A percentile compares a stretch with the other conserved stretches of the same genome.
phyloP scores from a whole-genome alignment of 2,888 invertebrate genomes.

The Hypsopygia costalis region DNA sequence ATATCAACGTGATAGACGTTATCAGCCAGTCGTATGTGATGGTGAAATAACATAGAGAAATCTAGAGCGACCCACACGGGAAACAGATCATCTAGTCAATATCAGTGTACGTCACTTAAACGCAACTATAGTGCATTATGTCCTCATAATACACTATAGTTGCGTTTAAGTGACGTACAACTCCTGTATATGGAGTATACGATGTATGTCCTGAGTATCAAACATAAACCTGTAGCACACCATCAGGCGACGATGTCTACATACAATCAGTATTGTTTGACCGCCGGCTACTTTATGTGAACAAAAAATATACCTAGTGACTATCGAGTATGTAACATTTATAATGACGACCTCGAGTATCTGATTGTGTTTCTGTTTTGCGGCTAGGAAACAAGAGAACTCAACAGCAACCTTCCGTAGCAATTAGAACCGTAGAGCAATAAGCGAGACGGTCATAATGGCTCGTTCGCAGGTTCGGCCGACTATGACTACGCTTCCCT shows the following conservation, averaged over 20 bases:
- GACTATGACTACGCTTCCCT: constrained; percentile 8
- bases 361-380: constrained; percentile 26
- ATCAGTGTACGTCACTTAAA: not conserved
- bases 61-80: too few relatives aligned
- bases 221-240: too few relatives aligned
- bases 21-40: too few relatives aligned
- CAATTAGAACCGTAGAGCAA: constrained; percentile 26
- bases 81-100: too few relatives aligned
- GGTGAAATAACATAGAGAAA: too few relatives aligned
- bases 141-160: not conserved
- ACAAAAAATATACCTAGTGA: too few relatives aligned
- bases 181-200: too few relatives aligned
- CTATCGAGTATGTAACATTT: not conserved
- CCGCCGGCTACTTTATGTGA: too few relatives aligned
- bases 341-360: constrained; percentile 19
- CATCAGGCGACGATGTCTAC: too few relatives aligned
- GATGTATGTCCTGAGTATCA: too few relatives aligned
- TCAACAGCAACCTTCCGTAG: constrained; percentile 24
- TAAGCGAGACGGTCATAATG: not conserved
- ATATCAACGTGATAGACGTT: too few relatives aligned
- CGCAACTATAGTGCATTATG: not conserved
- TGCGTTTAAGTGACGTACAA: constrained; percentile 1
- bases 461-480: constrained; percentile 1
- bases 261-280: too few relatives aligned
- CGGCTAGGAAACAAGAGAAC: constrained; percentile 25